Evolutionary conservation across 2,888 invertebrate genomes (phyloP), one percentile per base, ranked within the genome.

Genomic region (Eledone cirrhosa): DNA sequence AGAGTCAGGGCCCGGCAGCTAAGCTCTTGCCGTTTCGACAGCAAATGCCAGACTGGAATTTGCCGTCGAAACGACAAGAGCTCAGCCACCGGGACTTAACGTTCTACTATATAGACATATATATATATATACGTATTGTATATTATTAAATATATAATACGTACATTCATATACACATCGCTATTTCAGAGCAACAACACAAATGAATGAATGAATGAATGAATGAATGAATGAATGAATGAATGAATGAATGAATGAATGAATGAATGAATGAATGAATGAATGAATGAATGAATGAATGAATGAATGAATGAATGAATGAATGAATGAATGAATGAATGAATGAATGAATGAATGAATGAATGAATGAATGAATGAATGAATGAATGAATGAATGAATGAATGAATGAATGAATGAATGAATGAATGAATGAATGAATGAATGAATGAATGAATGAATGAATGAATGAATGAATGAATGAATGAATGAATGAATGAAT

Each of bases 391-490:
- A 53, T 53, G 53, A 53, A 53, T 13, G 53, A 53, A 53, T 53
- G 53, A 53, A 53, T 13, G 53, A 53, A 53, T 53, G 53, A 53
- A 53, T 53, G 53, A 53, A 53, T 53, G 53, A 53, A 53, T 53
- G 53, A 53, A 53, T 13, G 53, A 53, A 53, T 13, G 53, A 53
- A 53, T 13, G 53, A 53, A 53, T 53, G 53, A 53, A 53, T 13
- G 53, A 53, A 53, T 13, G 53, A 53, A 53, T 53, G 53, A 53
- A 53, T 13, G 53, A 53, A 53, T 53, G 53, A 53, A 53, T 13
- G 53, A 53, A 53, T 53, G 53, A 53, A 53, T 53, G 53, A 53
- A 53, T 53, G 53, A 53, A 53, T 13, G 53, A 53, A 53, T 16
- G 53, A 53, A 53, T 53, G 53, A 53, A 53, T 16, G 53, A 53